Percentiles rank a stretch among this genome's conserved stretches.
These are phyloP conservation scores for Thymelicus acteon DNA, from an alignment of 2,888 invertebrate species.

Conservation along the genomic window DNA sequence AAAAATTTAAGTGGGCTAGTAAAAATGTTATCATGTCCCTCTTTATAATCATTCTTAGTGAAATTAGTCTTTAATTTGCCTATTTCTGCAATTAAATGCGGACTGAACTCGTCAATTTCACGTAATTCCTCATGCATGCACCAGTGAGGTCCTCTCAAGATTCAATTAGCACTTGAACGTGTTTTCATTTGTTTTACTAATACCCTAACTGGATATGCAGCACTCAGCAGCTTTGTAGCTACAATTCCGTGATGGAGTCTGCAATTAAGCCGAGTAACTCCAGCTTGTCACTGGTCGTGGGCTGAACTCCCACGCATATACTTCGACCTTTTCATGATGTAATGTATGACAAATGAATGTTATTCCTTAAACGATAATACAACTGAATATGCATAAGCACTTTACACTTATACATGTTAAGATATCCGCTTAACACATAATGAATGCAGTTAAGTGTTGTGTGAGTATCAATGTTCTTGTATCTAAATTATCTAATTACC, in stretches of 20 bases:
- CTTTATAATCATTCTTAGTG: too few relatives aligned
- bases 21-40: too few relatives aligned
- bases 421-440: constrained; percentile 44
- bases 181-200: background rate
- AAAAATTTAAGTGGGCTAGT: too few relatives aligned
- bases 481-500: constrained; percentile 33
- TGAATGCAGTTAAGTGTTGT: constrained; percentile 5
- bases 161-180: constrained; percentile 1
- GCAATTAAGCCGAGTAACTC: constrained; percentile 66
- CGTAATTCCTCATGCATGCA: background rate
- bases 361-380: constrained; percentile 24
- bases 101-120: too few relatives aligned
- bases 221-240: background rate
- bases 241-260: constrained; percentile 44
- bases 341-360: constrained; percentile 35
- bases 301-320: constrained; percentile 68
- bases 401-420: constrained; percentile 44
- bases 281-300: constrained; percentile 65
- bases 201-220: background rate
- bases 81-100: too few relatives aligned
- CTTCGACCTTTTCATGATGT: constrained; percentile 61
- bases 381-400: constrained; percentile 33
- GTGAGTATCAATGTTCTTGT: constrained; percentile 14
- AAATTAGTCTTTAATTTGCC: too few relatives aligned
- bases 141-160: background rate